These are phyloP conservation scores for Hypselothyrea guttata DNA, from an alignment of 2,888 invertebrate genomes.

Conservation along the genomic window DNA sequence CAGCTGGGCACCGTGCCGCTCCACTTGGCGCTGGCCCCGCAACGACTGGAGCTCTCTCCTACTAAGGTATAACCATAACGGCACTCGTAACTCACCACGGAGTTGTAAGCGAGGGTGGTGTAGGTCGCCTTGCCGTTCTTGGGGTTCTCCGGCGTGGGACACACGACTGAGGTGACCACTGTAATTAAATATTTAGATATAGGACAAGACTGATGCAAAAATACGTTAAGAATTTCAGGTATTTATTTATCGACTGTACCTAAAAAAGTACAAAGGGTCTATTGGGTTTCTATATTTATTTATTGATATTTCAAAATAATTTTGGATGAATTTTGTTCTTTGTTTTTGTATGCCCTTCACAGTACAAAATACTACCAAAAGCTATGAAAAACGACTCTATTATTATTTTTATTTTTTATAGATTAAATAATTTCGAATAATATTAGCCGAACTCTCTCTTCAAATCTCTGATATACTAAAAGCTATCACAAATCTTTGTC, in stretches of 20 bases:
- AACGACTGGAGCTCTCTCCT: conserved; percentile 94
- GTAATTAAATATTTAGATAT: conserved; percentile 36
- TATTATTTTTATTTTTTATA: too few relatives aligned
- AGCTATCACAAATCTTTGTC: conserved; percentile 76
- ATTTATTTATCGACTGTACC: too few relatives aligned
- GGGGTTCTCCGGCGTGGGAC: conserved; percentile 95
- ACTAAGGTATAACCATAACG: conserved; percentile 95
- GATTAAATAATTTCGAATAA: too few relatives aligned
- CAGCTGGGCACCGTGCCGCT: conserved; percentile 95
- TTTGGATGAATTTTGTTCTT: too few relatives aligned
- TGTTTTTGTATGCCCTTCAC: too few relatives aligned
- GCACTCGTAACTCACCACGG: conserved; percentile 97
- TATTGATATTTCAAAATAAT: too few relatives aligned
- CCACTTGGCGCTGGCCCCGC: conserved; percentile 97
- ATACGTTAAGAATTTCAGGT: too few relatives aligned
- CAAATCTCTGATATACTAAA: too few relatives aligned
- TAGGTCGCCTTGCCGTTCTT: conserved; percentile 96
- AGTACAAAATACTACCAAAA: too few relatives aligned
- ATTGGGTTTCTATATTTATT: conserved; percentile 80
- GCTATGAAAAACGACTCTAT: too few relatives aligned
- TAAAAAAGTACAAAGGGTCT: conserved; percentile 83
- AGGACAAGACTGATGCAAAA: too few relatives aligned
- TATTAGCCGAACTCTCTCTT: too few relatives aligned
- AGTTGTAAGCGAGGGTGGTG: conserved; percentile 96
- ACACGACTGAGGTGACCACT: conserved; percentile 96